phyloP scores from a whole-genome alignment of 2,888 invertebrate species.

The Yponomeuta cagnagella region DNA sequence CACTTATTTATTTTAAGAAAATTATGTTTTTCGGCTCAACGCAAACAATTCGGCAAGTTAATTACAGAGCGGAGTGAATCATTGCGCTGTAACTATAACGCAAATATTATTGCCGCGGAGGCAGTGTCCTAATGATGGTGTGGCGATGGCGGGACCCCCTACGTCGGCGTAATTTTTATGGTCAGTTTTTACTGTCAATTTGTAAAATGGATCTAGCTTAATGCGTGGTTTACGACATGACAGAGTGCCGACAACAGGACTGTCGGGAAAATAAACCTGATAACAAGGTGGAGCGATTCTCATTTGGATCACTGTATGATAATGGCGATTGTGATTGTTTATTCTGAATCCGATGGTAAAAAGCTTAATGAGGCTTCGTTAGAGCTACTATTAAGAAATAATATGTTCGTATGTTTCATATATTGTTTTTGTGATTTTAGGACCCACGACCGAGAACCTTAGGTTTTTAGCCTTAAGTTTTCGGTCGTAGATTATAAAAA shows the following conservation, averaged over 20 bases:
- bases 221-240: not conserved
- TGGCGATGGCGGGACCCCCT: constrained; percentile 38
- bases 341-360: too few species aligned
- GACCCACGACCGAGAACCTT: too few species aligned
- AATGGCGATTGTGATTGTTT: too few species aligned
- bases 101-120: constrained; percentile 47
- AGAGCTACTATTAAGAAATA: too few species aligned
- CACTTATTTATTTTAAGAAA: not conserved
- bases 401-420: too few species aligned
- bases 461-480: too few species aligned
- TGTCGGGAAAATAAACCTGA: not conserved
- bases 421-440: too few species aligned
- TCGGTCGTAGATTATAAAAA: too few species aligned
- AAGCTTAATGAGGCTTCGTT: too few species aligned
- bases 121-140: constrained; percentile 25
- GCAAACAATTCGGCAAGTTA: constrained; percentile 44
- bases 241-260: not conserved
- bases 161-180: constrained; percentile 22
- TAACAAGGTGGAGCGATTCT: too few species aligned
- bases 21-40: not conserved
- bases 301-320: too few species aligned
- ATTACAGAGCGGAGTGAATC: constrained; percentile 46
- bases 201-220: not conserved
- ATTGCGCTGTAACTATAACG: constrained; percentile 26
- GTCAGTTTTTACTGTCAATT: constrained; percentile 4